phyloP scores from a whole-genome alignment of 2,797 vertebrate species.

The Meda fulgida region DNA sequence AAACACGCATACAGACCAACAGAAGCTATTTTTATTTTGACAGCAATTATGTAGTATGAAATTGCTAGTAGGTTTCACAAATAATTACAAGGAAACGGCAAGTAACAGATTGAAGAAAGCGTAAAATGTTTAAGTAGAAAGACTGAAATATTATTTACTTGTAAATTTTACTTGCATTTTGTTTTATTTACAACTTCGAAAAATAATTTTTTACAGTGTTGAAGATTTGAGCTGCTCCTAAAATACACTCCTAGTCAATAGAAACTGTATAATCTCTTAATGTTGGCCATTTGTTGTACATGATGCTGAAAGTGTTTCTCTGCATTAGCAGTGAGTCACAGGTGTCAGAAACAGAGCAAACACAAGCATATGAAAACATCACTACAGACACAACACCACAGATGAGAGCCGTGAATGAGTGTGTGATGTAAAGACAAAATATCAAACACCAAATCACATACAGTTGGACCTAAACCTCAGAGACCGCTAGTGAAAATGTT shows the following conservation, averaged over 20 bases:
- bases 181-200: neutral
- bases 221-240: neutral
- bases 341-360: neutral
- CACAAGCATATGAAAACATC: neutral
- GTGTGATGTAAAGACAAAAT: neutral
- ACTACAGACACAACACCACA: neutral
- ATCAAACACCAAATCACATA: neutral
- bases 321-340: neutral
- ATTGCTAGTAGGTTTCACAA: neutral
- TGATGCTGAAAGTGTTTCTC: neutral
- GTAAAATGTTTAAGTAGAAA: neutral
- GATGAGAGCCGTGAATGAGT: conserved; percentile 5
- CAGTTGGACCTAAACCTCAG: neutral
- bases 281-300: neutral
- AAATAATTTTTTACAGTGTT: neutral
- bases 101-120: neutral
- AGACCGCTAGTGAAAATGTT: neutral
- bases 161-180: neutral
- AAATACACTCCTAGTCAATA: neutral
- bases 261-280: neutral
- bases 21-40: neutral
- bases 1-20: neutral
- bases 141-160: neutral
- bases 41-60: too few species aligned
- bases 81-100: neutral